Evolutionary conservation across 2,113 vertebrate species (phyloP).

Genomic region (Callorhinus ursinus): DNA sequence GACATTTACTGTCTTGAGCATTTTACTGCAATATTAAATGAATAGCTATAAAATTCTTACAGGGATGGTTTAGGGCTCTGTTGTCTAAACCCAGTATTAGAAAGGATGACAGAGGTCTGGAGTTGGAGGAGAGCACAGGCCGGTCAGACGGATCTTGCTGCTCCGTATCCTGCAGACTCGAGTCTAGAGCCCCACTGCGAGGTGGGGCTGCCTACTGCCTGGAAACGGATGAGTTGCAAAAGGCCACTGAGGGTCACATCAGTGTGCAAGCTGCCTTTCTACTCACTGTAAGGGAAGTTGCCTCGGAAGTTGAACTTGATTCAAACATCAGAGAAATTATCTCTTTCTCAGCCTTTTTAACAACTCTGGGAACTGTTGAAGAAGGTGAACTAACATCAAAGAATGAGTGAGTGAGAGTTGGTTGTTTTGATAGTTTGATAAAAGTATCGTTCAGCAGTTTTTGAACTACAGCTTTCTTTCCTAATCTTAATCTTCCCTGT

Average conservation of each 20-base stretch:
- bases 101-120: slow-evolving; percentile 29
- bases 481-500: slow-evolving; percentile 35
- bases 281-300: neutral
- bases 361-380: neutral
- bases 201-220: neutral
- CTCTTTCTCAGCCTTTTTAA: neutral
- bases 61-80: slow-evolving; percentile 2
- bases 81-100: slow-evolving; percentile 58
- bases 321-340: neutral
- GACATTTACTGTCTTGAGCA: slow-evolving; percentile 69
- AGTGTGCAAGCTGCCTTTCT: neutral
- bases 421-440: neutral
- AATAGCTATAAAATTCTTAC: slow-evolving; percentile 72
- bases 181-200: neutral
- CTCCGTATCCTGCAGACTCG: neutral
- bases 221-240: neutral
- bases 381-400: neutral
- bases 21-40: slow-evolving; percentile 75
- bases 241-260: neutral
- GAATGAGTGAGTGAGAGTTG: neutral
- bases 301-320: neutral
- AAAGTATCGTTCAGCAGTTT: neutral
- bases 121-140: neutral
- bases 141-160: neutral
- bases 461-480: neutral